Evolutionary conservation across 2,113 vertebrate species (phyloP), one percentile per base, ranked within the genome.

Genomic region (Nansenia antarctica): DNA sequence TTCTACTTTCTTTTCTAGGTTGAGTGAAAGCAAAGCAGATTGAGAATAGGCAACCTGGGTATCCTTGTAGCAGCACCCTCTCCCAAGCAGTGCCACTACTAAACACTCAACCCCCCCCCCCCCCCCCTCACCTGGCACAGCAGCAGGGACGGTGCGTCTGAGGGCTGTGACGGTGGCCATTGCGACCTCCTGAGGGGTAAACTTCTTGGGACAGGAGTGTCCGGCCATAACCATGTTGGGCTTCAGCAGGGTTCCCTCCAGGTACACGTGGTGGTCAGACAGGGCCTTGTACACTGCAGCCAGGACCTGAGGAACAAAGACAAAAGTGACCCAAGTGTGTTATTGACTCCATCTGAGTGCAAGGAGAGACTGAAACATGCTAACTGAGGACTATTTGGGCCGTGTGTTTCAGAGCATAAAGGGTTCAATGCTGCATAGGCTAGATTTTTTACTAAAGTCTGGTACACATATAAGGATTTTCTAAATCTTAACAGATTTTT

Each of bases 171-270:
- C 94, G 0, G 97, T 99, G 42, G 96, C 96, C 92, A 96, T 77
- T 0, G 91, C 97, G 31, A 99, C 92, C 73, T 98, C 94, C 82
- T 96, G 92, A 65, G 97, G 93, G 73, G 92, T 95, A 82, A 89
- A 98, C 87, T 97, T 98, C 88, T 93, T 95, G 24, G 92, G 30
- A 82, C 95, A 97, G 82, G 95, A 89, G 35, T 98, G 95, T 27
- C 97, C 97, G 52, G 96, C 92, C 0, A 87, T 97, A 77, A 98
- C 97, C 97, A 98, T 99, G 85, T 98, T 99, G 80, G 97, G 97
- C 82, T 99, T 98, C 77, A 99, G 89, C 75, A 99, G 82, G 2
- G 96, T 98, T 15, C 97, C 97, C 74, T 99, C 97, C 85, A 99
- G 87, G 82, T 98, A 99, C 42, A 99, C 95, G 0, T 98, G 97